Evolutionary conservation across 2,888 invertebrate species (phyloP).

Genomic region (Phortica magna): DNA sequence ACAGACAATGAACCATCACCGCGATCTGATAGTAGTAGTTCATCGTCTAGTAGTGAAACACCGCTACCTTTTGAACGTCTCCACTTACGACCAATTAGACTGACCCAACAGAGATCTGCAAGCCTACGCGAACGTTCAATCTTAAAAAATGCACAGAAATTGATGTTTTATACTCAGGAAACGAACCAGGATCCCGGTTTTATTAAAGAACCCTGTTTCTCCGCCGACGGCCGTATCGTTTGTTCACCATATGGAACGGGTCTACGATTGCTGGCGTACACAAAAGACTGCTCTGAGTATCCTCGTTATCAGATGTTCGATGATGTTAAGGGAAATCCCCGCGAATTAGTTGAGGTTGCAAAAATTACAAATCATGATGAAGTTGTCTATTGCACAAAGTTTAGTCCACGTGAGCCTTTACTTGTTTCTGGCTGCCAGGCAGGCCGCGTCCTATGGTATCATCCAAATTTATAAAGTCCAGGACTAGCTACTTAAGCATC

Average conservation of each 20-base stretch:
- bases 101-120: background rate
- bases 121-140: slow-evolving; percentile 57
- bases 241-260: slow-evolving; percentile 94
- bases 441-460: slow-evolving; percentile 94
- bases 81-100: slow-evolving; percentile 54
- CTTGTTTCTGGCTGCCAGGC: slow-evolving; percentile 94
- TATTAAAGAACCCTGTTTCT: slow-evolving; percentile 95
- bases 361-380: slow-evolving; percentile 86
- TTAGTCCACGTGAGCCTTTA: slow-evolving; percentile 91
- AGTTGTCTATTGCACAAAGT: slow-evolving; percentile 92
- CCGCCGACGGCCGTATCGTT: slow-evolving; percentile 92
- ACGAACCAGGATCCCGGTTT: slow-evolving; percentile 93
- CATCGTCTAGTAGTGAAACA: background rate
- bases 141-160: slow-evolving; percentile 83
- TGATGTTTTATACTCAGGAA: slow-evolving; percentile 91
- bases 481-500: slow-evolving; percentile 18
- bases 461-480: slow-evolving; percentile 80
- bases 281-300: slow-evolving; percentile 87
- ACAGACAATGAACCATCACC: slow-evolving; percentile 31
- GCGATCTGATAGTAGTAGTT: slow-evolving; percentile 1
- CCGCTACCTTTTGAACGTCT: slow-evolving; percentile 46
- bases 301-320: slow-evolving; percentile 78
- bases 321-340: slow-evolving; percentile 77
- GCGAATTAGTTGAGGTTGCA: slow-evolving; percentile 82
- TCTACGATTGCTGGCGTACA: slow-evolving; percentile 89